A percentile compares a stretch with the other conserved stretches of the same genome.
Evolutionary conservation across 2,113 vertebrate species (phyloP).

Genomic region (Mus musculus): GRCm39 chr13:104388001-104388500

Average conservation of each 20-base stretch:
- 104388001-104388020: not conserved
- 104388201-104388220: not conserved
- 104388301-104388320: not conserved
- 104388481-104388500: slow-evolving; percentile 9
- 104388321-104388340: not conserved
- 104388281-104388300: not conserved
- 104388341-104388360: slow-evolving; percentile 21
- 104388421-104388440: slow-evolving; percentile 6
- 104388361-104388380: not conserved
- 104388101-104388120: not conserved
- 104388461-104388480: not conserved
- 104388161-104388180: not conserved
- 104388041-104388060: not conserved
- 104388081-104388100: not conserved
- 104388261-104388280: not conserved
- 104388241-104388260: not conserved
- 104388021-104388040: not conserved
- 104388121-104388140: not conserved
- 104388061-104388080: not conserved
- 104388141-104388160: not conserved
- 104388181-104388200: not conserved
- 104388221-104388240: no score
- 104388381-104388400: not conserved
- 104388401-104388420: not conserved
- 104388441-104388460: not conserved